Base-by-base conservation (phyloP, 2,888 invertebrate genomes). In the Athripsodes cinereus region DNA sequence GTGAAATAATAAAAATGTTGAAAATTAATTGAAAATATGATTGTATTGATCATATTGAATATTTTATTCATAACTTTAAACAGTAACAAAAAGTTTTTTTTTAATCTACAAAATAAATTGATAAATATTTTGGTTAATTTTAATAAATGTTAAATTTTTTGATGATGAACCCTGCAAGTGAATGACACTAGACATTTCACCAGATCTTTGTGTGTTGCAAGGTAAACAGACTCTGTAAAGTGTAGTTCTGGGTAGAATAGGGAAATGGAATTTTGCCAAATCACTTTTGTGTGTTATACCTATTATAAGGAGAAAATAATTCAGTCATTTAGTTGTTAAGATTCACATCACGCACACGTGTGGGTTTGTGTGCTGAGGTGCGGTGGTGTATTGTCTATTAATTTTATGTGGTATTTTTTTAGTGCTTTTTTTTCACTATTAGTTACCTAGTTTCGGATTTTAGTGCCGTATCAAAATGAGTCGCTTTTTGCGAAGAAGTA, bases 261-360 rank as follows among this genome's bases (percentile, higher is more conserved):
- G 40, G 40, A 40, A 40, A 40, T 40, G 40, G 40, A 40, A 40
- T 40, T n/a, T 16, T 40, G 40, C 40, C 40, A 40, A 40, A 40
- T 40, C 40, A n/a, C 40, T 40, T 40, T 40, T 40, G 31, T 40
- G 40, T 40, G 40, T 16, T n/a, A 2, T 13, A 40, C 40, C 40
- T 40, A 40, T 16, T 31, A n/a, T n/a, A n/a, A n/a, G n/a, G 26
- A 6, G 26, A 3, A 10, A 26, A 26, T 6, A 6, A 26, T 26
- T 26, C 10, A 26, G 40, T 40, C 16, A 40, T n/a, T 40, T 40
- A n/a, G 8, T 40, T 16, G 40, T 40, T 5, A 40, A 40, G 3
- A 26, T 26, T 26, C 26, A 26, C 26, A 26, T 26, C 26, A 40
- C 40, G 13, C 40, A 13, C 13, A 8, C 31, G 31, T 31, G 13